Percentiles rank a stretch among this genome's conserved stretches.
Conservation (phyloP, 1,140 invertebrate genomes). For the Hermetia illucens region DNA sequence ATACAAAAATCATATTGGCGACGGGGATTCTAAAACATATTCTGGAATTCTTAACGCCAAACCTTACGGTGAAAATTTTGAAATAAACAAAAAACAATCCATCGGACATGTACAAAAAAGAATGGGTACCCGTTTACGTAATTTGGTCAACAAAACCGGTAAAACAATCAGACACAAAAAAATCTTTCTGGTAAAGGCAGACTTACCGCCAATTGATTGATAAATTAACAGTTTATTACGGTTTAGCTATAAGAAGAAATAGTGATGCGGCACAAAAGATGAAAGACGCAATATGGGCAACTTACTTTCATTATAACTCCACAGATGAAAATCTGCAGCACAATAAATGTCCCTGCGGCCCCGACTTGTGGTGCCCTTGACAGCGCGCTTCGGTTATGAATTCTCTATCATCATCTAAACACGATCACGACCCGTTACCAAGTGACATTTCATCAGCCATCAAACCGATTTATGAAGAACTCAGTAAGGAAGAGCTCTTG, state of each 20-base stretch:
- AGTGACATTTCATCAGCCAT: too few relatives aligned
- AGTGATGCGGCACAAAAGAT: constrained; percentile 18
- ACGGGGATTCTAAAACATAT: constrained; percentile 14
- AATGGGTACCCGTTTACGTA: constrained; percentile 12
- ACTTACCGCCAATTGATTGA: constrained; percentile 14
- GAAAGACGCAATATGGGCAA: constrained; percentile 21
- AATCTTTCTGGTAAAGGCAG: constrained; percentile 12
- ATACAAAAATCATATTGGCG: constrained; percentile 16
- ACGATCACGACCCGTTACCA: too few relatives aligned
- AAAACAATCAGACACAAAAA: constrained; percentile 1
- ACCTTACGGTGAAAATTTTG: constrained; percentile 11
- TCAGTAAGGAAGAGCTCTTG: too few relatives aligned
- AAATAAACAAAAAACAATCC: constrained; percentile 4
- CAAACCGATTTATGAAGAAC: too few relatives aligned
- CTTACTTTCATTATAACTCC: constrained; percentile 20
- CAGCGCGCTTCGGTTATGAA: constrained; percentile 10
- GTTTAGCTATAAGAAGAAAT: constrained; percentile 20
- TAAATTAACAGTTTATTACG: constrained; percentile 18
- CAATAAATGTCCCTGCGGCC: constrained; percentile 13
- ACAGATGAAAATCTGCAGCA: constrained; percentile 18
- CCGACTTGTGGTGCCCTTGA: constrained; percentile 15
- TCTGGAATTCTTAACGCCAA: constrained; percentile 8
- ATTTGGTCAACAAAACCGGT: constrained; percentile 7
- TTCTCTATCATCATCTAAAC: too few relatives aligned
- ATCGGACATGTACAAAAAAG: constrained; percentile 13